phyloP scores from a whole-genome alignment of 2,113 vertebrate species.

The Erythrolamprus reginae region DNA sequence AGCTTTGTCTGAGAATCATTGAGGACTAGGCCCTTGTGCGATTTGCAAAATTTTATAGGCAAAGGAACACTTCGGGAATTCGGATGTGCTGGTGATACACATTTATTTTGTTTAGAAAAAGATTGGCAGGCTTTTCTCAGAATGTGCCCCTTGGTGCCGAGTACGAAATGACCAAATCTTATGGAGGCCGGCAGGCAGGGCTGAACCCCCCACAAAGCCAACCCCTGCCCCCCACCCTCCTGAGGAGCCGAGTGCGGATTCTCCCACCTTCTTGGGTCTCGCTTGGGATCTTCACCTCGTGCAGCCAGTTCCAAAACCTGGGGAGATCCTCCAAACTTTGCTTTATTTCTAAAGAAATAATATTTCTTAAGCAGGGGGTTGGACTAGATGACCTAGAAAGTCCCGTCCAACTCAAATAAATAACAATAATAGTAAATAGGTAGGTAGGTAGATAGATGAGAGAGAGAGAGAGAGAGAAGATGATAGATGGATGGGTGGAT shows the following conservation, averaged over 20 bases:
- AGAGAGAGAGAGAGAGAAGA: no score
- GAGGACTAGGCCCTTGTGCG: not conserved
- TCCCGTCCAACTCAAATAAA: no score
- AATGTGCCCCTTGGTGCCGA: not conserved
- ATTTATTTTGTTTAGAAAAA: no score
- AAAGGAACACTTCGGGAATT: no score
- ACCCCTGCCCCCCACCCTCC: not conserved
- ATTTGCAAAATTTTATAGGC: not conserved
- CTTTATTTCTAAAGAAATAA: slow-evolving; percentile 49
- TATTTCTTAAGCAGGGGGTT: no score
- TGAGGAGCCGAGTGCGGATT: not conserved
- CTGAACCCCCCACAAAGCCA: not conserved
- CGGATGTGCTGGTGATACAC: no score
- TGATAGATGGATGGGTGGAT: no score
- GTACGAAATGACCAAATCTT: not conserved
- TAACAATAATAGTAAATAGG: no score
- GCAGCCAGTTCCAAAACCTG: slow-evolving; percentile 56
- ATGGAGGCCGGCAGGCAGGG: not conserved
- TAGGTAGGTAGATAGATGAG: no score
- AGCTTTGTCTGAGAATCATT: not conserved
- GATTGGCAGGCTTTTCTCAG: not conserved
- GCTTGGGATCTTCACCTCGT: slow-evolving; percentile 38
- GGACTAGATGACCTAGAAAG: no score
- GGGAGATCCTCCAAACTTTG: slow-evolving; percentile 32
- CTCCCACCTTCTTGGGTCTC: slow-evolving; percentile 48